phyloP scores from a whole-genome alignment of 2,888 invertebrate genomes.

The Lingula anatina region DNA sequence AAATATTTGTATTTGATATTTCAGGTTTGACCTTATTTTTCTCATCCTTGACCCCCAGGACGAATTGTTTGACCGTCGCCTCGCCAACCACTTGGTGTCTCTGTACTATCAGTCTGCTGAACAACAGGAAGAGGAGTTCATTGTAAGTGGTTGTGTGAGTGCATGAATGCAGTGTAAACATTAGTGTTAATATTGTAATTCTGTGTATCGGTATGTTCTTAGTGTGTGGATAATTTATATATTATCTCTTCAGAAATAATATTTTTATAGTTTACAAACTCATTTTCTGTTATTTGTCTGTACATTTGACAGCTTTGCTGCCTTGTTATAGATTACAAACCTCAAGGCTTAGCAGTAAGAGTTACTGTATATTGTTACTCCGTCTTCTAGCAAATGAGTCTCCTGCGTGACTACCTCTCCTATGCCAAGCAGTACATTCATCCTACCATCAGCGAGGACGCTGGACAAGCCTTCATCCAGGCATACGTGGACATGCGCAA shows the following conservation, averaged over 20 bases:
- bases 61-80: constrained; percentile 82
- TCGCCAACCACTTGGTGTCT: constrained; percentile 92
- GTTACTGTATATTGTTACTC: no score
- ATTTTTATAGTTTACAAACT: no score
- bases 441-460: constrained; percentile 83
- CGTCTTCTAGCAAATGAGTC: constrained; percentile 74
- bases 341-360: no score
- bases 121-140: constrained; percentile 34
- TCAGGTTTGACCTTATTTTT: constrained; percentile 95
- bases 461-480: constrained; percentile 84
- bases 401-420: constrained; percentile 89
- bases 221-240: no score
- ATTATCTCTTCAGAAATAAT: no score
- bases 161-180: no score
- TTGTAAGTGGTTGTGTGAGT: constrained; percentile 33
- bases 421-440: constrained; percentile 86
- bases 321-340: no score
- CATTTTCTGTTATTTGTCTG: no score
- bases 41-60: constrained; percentile 94
- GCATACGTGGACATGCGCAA: constrained; percentile 96
- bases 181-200: no score
- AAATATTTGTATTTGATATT: no score
- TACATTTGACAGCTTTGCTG: no score
- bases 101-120: constrained; percentile 74
- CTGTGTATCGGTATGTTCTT: no score